phyloP scores from a whole-genome alignment of 2,113 vertebrate genomes.

The Tamias sibiricus region DNA sequence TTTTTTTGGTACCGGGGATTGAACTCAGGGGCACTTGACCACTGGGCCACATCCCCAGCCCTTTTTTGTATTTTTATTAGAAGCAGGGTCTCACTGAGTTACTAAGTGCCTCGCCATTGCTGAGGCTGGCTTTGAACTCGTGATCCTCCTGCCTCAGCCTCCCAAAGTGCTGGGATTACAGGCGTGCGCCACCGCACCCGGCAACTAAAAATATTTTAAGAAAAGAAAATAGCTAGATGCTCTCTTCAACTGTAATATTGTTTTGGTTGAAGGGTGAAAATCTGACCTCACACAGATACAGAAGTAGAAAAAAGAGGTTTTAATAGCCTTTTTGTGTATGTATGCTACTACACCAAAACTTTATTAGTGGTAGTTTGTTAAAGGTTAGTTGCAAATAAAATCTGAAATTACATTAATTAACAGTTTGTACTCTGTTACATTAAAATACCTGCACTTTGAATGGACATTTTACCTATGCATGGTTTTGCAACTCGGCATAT shows the following conservation, averaged over 20 bases:
- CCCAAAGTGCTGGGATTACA: no score
- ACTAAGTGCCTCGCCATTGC: no score
- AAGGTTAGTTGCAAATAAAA: neutral
- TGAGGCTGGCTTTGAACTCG: no score
- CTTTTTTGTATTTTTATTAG: no score
- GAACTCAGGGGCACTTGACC: no score
- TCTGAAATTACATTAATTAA: neutral
- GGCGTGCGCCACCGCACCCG: no score
- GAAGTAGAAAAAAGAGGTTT: conserved; percentile 15
- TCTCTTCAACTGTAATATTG: neutral
- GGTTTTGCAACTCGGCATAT: conserved; percentile 3
- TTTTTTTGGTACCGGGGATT: no score
- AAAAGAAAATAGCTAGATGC: neutral
- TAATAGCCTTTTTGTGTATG: neutral
- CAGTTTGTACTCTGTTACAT: neutral
- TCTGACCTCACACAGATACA: neutral
- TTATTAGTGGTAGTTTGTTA: neutral
- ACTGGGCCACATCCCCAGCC: no score
- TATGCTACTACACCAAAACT: conserved; percentile 14
- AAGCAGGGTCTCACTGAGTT: no score
- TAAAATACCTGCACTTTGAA: neutral
- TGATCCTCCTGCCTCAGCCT: no score
- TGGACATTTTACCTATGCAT: neutral
- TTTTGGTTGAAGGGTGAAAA: conserved; percentile 34
- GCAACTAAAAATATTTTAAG: no score